Base-by-base conservation (phyloP, 2,888 invertebrate genomes). In the Tachystola acroxantha region DNA sequence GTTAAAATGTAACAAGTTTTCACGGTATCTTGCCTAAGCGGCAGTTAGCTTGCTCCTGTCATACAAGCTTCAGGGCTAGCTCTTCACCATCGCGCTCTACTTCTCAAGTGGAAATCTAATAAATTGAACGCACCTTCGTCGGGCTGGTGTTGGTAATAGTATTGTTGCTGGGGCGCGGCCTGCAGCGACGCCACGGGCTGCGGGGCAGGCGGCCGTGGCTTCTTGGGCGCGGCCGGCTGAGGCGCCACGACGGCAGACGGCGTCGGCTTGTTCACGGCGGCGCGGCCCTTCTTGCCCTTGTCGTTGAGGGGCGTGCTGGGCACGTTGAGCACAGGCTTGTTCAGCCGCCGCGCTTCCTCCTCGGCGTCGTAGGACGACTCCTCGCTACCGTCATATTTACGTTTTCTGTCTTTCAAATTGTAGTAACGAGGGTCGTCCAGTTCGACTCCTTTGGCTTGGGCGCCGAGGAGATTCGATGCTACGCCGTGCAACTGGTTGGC, bases 381-480 rank as follows among this genome's bases (percentile, higher is more conserved):
- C 42, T 91, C 91, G 12, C 89, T 88, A 59, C 90, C 90, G 50
- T 92, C 92, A 50, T 92, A 92, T 57, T 90, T 89, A 53, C 90
- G 88, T 69, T 92, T 93, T 40, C 92, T 76, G 57, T 92, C 92
- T 64, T 93, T 92, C 51, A 92, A 69, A 30, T 91, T 91, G 69
- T 92, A 93, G 64, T 93, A 93, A 36, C 92, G 85, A 9, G 93
- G 91, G 74, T 93, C 93, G 48, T 93, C 91, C 61, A 91, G 79
- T 36, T 90, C 89, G 22, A 87, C 86, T 36, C 72, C 72, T 50
- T 87, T 84, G 41, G 80, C 51, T 45, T 71, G 78, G 42, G 60
- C 67, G 54, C 52, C 65, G 50, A 72, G 75, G 57, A 72, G 65
- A 53, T 62, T 73, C 29, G 72, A 48, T 28, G 74, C 67, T 40